Evolutionary conservation across 2,113 vertebrate species (phyloP), one percentile per base, ranked within the genome.

Genomic region (Elgaria multicarinata): DNA sequence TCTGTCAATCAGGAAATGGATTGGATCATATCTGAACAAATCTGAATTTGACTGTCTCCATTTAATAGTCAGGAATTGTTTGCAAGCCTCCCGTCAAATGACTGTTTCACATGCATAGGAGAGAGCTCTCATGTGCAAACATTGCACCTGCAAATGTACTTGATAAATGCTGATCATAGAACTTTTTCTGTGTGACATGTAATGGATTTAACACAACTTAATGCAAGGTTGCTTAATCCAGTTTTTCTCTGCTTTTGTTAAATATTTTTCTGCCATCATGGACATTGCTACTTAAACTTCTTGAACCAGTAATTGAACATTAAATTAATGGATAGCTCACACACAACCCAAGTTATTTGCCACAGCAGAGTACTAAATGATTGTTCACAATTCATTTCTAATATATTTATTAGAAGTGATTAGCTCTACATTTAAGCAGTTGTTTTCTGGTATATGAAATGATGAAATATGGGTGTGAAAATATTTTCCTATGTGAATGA

Each of bases 221-320:
- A 53, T 85, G 58, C 6, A n/a, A 9, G 42, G 77, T 88, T 53
- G 66, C 89, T 42, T 67, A 89, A 93, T 87, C 31, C 58, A 89
- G 75, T 90, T 89, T 82, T 87, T 92, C 46, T 36, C 86, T 93
- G 55, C 58, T 93, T 88, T 91, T 36, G 42, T 22, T 20, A 4
- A 55, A 20, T 46, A 18, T 77, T 93, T 89, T 91, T 87, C 77
- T 81, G 46, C 66, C 26, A 72, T 46, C 64, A 53, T 31, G 12
- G 33, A 53, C 22, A 0, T 55, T 10, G 7, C 42, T 39, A 53
- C 69, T 46, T 87, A 69, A 86, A 62, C 7, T 86, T 76, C 77
- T 2, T 62, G 53, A 86, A 64, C 39, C 20, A 62, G 4, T 76
- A 76, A 69, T 42, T 86, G 72, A 12, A 36, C 31, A 55, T 55